Base-by-base conservation (phyloP, 2,888 invertebrate species). In the Masnerella sp. region DNA sequence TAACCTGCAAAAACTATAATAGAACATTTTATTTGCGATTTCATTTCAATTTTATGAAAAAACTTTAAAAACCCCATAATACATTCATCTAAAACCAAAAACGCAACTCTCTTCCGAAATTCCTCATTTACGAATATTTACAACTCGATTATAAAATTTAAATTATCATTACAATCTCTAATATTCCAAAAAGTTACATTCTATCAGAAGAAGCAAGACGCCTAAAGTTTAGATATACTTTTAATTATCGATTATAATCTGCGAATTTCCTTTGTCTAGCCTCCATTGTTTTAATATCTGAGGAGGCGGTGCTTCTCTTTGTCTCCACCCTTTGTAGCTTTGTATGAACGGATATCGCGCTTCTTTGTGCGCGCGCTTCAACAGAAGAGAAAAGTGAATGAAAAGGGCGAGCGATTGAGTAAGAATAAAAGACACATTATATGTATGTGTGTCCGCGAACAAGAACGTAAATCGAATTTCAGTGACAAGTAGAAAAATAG, bases 301-400 rank as follows among this genome's bases (percentile, higher is more conserved):
- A 52, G 83, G 81, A 86, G 86, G 86, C 86, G 86, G 86, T 78
- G 86, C 86, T 85, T 86, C 86, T 82, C 81, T 82, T 86, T 87
- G 86, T 86, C 83, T 84, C 86, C 86, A 85, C 86, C 86, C 86
- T 85, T 86, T 86, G 84, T 85, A 80, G 80, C 82, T 81, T 84
- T 68, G 80, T 81, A 80, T 79, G 81, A 81, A 81, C 79, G 82
- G 81, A 83, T 84, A 79, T 83, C 80, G 80, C 82, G 80, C 82
- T 79, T 80, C 75, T 77, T 77, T 78, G 79, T 81, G 82, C 79
- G 78, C 80, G 80, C 80, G 79, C 79, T 77, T 56, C 47, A 49
- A 64, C 68, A 61, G 42, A 52, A 75, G 52, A 65, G 62, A 62
- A 40, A 76, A 40, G 65, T 47, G 61, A 47, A 64, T 64, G 52